Percentiles rank a stretch among this genome's conserved stretches.
phyloP scores from a whole-genome alignment of 1,140 invertebrate species.

The Macrosteles quadrilineatus region DNA sequence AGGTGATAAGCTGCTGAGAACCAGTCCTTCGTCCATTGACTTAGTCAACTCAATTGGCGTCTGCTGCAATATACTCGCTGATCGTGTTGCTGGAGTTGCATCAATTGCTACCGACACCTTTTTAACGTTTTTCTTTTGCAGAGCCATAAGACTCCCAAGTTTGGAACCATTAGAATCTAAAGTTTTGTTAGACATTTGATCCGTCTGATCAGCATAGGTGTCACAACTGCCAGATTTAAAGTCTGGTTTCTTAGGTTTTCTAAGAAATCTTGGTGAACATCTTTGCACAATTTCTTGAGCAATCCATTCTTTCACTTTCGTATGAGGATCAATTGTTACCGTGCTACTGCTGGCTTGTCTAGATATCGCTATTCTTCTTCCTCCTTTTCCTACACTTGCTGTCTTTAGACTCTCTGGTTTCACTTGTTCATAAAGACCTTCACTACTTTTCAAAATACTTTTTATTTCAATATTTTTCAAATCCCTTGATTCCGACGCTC shows the following conservation, averaged over 20 bases:
- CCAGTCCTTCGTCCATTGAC: conserved; percentile 47
- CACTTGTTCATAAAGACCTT: conserved; percentile 60
- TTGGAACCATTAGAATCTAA: conserved; percentile 30
- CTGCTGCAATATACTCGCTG: conserved; percentile 69
- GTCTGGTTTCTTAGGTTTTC: conserved; percentile 49
- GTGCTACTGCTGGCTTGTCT: conserved; percentile 75
- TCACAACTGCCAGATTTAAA: conserved; percentile 26
- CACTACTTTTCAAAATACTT: conserved; percentile 57
- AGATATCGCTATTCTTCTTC: conserved; percentile 65
- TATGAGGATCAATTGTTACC: conserved; percentile 69
- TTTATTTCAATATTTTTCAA: conserved; percentile 53
- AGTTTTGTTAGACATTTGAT: conserved; percentile 31
- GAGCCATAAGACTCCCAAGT: conserved; percentile 28
- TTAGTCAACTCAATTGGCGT: conserved; percentile 71
- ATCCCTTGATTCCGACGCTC: conserved; percentile 52
- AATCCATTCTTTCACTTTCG: conserved; percentile 84
- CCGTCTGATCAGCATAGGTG: conserved; percentile 26
- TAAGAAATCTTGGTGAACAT: conserved; percentile 65
- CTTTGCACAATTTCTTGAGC: conserved; percentile 63
- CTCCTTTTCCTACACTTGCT: conserved; percentile 53
- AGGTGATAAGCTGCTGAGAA: conserved; percentile 9
- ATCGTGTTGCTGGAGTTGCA: conserved; percentile 69
- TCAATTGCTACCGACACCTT: conserved; percentile 75
- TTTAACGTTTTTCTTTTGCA: conserved; percentile 50
- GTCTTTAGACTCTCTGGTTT: conserved; percentile 40